Evolutionary conservation across 2,113 vertebrate genomes (phyloP), one percentile per base, ranked within the genome.

Genomic region (Donacobius atricapilla): DNA sequence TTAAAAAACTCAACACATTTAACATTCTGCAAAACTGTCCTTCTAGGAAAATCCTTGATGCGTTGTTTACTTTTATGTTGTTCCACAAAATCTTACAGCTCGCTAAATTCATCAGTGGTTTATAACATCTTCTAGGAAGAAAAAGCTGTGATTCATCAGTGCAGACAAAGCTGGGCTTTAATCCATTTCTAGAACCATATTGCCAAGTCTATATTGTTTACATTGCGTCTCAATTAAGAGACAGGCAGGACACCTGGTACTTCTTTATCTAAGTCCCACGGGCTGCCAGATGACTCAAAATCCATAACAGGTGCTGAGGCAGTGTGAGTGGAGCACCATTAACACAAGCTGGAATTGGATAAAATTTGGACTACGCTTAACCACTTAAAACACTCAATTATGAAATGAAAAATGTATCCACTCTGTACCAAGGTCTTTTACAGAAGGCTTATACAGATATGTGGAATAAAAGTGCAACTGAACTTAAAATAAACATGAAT

Each of bases 221-320:
- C 96, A 97, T 95, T 98, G 97, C 96, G 50, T 98, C 97, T 98
- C 97, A 98, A 98, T 98, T 98, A 98, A 98, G 97, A 97, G 96
- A 95, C 96, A 97, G 97, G 97, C 97, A 97, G 97, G 97, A 98
- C 98, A 98, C 98, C 98, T 98, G 98, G 98, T 98, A 98, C 98
- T 98, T 97, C 97, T 98, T 98, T 98, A 98, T 98, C 97, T 97
- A 94, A 97, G 97, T 98, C 97, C 97, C 97, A 97, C 81, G 90
- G 97, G 97, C 95, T 98, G 98, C 98, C 98, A 98, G 98, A 98
- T 98, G 98, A 98, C 97, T 98, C 97, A 97, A 98, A 98, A 98
- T 98, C 97, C 97, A 95, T 97, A 98, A 98, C 98, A 98, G 98
- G 98, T 98, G 98, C 97, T 98, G 97, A 96, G 95, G 97, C 97